These are phyloP conservation scores for Diadophis punctatus DNA, from an alignment of 2,113 vertebrate genomes.

Conservation along the genomic window DNA sequence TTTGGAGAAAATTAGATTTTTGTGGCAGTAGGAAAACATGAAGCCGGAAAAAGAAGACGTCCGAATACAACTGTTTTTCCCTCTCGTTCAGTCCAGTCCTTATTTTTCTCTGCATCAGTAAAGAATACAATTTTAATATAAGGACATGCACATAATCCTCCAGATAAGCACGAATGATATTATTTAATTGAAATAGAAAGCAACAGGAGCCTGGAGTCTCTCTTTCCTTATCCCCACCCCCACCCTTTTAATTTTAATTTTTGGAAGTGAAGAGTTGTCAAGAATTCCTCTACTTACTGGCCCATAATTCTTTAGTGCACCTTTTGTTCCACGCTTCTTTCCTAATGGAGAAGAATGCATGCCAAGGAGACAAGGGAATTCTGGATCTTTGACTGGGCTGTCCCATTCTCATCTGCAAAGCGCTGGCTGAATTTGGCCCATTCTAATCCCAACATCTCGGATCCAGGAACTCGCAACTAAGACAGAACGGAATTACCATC, in stretches of 20 bases:
- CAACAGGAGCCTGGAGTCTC: not conserved
- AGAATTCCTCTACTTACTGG: not conserved
- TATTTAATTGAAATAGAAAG: slow-evolving; percentile 24
- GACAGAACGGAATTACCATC: not conserved
- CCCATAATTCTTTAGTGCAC: not conserved
- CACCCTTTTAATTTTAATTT: not conserved
- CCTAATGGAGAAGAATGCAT: not conserved
- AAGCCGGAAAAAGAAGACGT: slow-evolving; percentile 1
- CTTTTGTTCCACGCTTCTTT: not conserved
- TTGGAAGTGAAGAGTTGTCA: not conserved
- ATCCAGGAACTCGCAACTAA: not conserved
- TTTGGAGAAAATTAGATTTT: slow-evolving; percentile 55
- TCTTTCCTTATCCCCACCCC: not conserved
- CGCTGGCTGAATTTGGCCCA: not conserved
- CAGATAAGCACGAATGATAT: not conserved
- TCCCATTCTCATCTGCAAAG: not conserved
- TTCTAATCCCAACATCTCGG: not conserved
- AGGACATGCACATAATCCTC: slow-evolving; percentile 14
- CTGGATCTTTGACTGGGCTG: not conserved
- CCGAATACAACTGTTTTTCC: slow-evolving; percentile 37
- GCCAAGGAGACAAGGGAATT: not conserved
- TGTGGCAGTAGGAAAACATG: slow-evolving; percentile 30
- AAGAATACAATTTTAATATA: slow-evolving; percentile 44
- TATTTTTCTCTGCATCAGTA: slow-evolving; percentile 27
- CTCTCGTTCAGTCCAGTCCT: not conserved